These are phyloP conservation scores for Adelosebastes latens DNA, from an alignment of 2,797 vertebrate genomes.

Conservation along the genomic window DNA sequence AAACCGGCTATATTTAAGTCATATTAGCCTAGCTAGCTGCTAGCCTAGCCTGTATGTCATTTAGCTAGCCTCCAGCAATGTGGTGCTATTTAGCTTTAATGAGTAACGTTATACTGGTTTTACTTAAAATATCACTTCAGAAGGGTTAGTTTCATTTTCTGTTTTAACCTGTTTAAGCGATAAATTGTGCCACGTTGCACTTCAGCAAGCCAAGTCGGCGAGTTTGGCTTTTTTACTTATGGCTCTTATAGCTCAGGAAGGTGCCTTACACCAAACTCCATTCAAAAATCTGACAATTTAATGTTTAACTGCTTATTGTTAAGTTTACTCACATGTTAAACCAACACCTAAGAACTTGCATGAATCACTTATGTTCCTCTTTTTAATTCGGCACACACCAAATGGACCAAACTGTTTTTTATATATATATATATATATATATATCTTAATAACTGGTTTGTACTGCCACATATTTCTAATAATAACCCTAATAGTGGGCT, in stretches of 20 bases:
- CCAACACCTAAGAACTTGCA: fast-evolving
- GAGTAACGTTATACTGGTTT: neutral
- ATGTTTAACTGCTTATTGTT: neutral
- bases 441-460: neutral
- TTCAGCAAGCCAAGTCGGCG: neutral
- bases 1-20: neutral
- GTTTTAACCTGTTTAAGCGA: neutral
- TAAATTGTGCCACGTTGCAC: neutral
- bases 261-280: neutral
- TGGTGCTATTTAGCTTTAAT: neutral
- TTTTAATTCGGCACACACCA: neutral
- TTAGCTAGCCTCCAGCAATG: neutral
- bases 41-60: constrained; percentile 47
- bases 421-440: neutral
- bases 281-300: neutral
- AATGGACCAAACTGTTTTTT: neutral
- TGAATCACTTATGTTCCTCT: neutral
- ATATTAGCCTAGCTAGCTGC: constrained; percentile 25
- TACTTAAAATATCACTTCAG: fast-evolving
- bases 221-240: neutral
- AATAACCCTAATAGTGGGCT: neutral
- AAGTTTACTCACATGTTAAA: neutral
- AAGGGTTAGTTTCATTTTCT: neutral
- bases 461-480: neutral
- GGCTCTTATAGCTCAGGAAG: neutral